Evolutionary conservation across 1,140 invertebrate species (phyloP).

Genomic region (Helicoverpa zea): DNA sequence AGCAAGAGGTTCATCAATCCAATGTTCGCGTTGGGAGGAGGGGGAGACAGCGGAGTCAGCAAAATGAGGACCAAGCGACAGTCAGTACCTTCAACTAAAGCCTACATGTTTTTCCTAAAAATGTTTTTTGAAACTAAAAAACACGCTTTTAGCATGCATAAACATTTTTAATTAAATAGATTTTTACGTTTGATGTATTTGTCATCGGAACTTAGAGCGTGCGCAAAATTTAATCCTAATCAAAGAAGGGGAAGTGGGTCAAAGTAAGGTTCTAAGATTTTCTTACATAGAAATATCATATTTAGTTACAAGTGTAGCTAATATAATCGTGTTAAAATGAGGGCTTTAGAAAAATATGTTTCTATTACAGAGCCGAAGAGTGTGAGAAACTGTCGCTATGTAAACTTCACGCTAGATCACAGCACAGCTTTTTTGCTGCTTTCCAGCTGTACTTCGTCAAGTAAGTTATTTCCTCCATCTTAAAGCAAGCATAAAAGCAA

Average conservation of each 20-base stretch:
- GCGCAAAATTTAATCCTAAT: too few species aligned
- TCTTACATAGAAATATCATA: too few species aligned
- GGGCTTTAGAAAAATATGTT: constrained; percentile 17
- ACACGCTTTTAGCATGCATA: too few species aligned
- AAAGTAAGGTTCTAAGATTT: too few species aligned
- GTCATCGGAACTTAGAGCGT: not conserved
- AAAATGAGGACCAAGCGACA: constrained; percentile 72
- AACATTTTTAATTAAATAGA: too few species aligned
- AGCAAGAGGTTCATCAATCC: constrained; percentile 70
- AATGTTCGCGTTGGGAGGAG: constrained; percentile 58
- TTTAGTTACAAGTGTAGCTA: too few species aligned
- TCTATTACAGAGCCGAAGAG: constrained; percentile 62
- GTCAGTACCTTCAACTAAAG: constrained; percentile 54
- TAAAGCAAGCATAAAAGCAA: not conserved
- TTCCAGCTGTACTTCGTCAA: constrained; percentile 84
- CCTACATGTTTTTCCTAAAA: too few species aligned
- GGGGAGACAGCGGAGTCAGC: constrained; percentile 45
- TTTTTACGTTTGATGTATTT: too few species aligned
- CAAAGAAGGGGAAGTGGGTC: too few species aligned
- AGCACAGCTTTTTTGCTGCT: constrained; percentile 72
- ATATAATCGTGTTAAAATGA: too few species aligned
- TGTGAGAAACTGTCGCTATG: constrained; percentile 77
- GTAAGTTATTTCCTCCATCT: constrained; percentile 64
- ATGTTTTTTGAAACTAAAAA: too few species aligned
- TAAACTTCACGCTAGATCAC: constrained; percentile 75